Evolutionary conservation across 2,113 vertebrate species (phyloP).

Genomic region (Fulica atra): DNA sequence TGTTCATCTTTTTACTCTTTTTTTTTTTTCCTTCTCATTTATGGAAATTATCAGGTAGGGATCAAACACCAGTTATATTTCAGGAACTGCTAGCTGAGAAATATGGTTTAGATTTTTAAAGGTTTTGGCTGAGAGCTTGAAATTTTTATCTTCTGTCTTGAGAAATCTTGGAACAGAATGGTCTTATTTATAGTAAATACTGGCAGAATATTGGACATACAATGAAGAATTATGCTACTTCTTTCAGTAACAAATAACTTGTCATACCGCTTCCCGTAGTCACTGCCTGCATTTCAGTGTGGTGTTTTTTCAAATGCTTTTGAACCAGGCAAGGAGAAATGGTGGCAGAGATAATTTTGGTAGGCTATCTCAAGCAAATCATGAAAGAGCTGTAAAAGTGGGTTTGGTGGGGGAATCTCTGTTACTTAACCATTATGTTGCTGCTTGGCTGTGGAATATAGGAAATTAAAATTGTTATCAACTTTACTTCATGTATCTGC

Average conservation of each 20-base stretch:
- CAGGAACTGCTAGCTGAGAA: neutral
- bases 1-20: neutral
- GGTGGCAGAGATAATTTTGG: neutral
- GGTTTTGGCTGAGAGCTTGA: neutral
- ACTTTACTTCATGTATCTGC: neutral
- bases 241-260: neutral
- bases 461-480: neutral
- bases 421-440: neutral
- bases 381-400: neutral
- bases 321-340: neutral
- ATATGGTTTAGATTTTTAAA: neutral
- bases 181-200: slow-evolving; percentile 41
- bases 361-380: neutral
- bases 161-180: slow-evolving; percentile 33
- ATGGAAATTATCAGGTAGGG: neutral
- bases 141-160: neutral
- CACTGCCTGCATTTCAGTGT: neutral
- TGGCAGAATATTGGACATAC: neutral
- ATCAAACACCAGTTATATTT: neutral
- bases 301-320: neutral
- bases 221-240: neutral
- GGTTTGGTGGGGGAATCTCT: neutral
- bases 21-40: neutral
- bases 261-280: neutral
- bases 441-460: neutral